Evolutionary conservation across 2,113 vertebrate species (phyloP).

Genomic region (Oxyruncus cristatus): DNA sequence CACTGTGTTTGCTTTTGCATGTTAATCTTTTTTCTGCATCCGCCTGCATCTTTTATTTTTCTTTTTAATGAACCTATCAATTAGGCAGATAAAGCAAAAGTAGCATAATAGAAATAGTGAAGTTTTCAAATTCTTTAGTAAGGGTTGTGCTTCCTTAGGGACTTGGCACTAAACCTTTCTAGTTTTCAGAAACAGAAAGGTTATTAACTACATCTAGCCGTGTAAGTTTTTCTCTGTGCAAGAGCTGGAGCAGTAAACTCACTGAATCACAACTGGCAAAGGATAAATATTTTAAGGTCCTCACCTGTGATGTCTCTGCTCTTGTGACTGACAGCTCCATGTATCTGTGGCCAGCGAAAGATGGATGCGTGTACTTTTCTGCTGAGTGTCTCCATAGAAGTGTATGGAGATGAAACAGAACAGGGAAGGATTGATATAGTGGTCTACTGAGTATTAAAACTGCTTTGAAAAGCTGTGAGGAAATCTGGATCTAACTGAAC

Average conservation of each 20-base stretch:
- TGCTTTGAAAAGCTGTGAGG: neutral
- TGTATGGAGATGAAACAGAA: neutral
- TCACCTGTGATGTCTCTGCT: neutral
- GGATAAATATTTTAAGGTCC: neutral
- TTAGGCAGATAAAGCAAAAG: conserved; percentile 41
- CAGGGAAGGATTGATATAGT: neutral
- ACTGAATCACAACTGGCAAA: neutral
- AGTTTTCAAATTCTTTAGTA: conserved; percentile 1
- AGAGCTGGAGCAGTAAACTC: neutral
- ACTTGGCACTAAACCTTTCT: neutral
- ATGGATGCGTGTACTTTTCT: neutral
- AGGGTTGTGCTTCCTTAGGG: neutral
- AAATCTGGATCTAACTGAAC: neutral
- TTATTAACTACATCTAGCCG: neutral
- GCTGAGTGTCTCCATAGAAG: neutral
- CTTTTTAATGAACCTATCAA: conserved; percentile 30
- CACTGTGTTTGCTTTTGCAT: neutral
- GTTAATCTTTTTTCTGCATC: neutral
- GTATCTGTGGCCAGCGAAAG: neutral
- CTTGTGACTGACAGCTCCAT: neutral
- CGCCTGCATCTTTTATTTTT: neutral
- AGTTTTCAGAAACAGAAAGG: neutral
- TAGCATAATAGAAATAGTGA: neutral
- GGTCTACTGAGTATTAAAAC: neutral
- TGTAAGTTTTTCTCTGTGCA: neutral